Evolutionary conservation across 1,140 invertebrate genomes (phyloP).

Genomic region (Drosophila subpulchrella): DNA sequence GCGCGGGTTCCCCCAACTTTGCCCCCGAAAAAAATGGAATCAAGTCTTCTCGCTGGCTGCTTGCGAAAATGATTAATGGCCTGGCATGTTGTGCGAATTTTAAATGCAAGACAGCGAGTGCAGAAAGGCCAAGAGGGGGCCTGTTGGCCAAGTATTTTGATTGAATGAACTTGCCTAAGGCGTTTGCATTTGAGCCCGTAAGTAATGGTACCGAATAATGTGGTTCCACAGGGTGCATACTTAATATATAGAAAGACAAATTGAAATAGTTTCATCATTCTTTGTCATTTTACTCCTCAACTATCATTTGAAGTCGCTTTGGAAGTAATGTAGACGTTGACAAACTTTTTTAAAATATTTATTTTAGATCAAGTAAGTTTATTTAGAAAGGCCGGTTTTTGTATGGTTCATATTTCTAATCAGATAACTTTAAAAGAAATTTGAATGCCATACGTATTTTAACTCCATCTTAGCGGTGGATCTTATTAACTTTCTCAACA

Average conservation of each 20-base stretch:
- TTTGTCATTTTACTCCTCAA: neutral
- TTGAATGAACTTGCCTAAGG: constrained; percentile 38
- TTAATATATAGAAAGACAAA: no score
- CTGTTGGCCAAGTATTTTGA: constrained; percentile 24
- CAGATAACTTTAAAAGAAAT: no score
- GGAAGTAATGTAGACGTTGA: no score
- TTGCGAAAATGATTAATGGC: constrained; percentile 72
- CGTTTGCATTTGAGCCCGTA: neutral
- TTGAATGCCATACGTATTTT: no score
- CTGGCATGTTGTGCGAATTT: constrained; percentile 64
- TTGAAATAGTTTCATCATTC: no score
- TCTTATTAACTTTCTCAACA: no score
- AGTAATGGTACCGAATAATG: constrained; percentile 2
- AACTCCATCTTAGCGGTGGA: no score
- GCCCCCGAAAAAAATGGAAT: constrained; percentile 49
- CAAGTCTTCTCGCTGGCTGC: constrained; percentile 58
- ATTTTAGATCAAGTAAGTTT: no score
- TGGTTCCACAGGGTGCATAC: neutral
- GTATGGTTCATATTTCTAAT: no score
- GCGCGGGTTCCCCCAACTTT: neutral
- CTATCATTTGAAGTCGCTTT: neutral
- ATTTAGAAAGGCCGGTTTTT: no score
- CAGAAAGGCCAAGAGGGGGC: neutral
- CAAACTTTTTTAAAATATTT: no score
- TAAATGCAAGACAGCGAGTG: constrained; percentile 44